Conservation (phyloP, 2,113 vertebrate genomes). For the Cygnus buccinator region DNA sequence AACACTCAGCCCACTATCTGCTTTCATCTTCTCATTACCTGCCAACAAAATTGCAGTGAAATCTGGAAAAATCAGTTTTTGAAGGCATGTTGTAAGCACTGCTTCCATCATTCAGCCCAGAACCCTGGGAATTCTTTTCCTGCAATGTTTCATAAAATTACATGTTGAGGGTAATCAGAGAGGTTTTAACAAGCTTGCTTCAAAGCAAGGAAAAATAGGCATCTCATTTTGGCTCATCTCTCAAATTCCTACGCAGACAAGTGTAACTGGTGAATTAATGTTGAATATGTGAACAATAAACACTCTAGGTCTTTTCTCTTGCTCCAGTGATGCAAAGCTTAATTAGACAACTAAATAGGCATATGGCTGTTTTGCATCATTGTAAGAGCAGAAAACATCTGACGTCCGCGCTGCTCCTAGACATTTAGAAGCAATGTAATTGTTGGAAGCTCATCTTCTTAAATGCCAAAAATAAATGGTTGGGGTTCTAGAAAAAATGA, state of each 20-base stretch:
- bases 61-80: neutral
- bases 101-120: neutral
- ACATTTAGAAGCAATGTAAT: neutral
- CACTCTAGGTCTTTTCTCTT: neutral
- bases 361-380: conserved; percentile 57
- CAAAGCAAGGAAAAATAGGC: neutral
- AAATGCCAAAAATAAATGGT: neutral
- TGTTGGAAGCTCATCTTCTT: neutral
- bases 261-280: conserved; percentile 48
- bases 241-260: conserved; percentile 11
- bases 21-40: neutral
- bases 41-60: neutral
- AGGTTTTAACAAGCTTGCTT: neutral
- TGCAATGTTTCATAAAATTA: neutral
- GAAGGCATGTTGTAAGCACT: neutral
- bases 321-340: conserved; percentile 47
- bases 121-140: neutral
- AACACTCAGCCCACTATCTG: neutral
- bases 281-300: conserved; percentile 39
- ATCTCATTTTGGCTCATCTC: neutral
- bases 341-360: conserved; percentile 39
- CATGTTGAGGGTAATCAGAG: neutral
- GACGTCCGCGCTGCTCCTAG: neutral
- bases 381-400: conserved; percentile 34
- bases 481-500: neutral